phyloP scores from a whole-genome alignment of 1,140 invertebrate species.

The Oryzaephilus surinamensis region DNA sequence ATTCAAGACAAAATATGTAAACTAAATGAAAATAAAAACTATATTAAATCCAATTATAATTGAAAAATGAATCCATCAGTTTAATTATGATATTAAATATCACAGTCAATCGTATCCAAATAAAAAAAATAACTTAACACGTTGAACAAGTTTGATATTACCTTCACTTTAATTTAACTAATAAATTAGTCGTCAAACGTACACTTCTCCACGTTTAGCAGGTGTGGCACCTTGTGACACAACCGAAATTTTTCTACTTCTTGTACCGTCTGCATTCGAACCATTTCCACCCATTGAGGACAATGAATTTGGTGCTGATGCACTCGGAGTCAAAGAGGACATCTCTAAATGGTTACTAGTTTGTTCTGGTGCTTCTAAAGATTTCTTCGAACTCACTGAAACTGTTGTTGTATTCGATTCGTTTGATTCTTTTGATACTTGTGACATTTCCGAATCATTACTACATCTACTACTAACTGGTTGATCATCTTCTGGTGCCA shows the following conservation, averaged over 20 bases:
- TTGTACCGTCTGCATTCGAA: conserved; percentile 13
- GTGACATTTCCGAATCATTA: conserved; percentile 21
- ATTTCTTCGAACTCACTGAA: conserved; percentile 20
- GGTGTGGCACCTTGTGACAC: conserved; percentile 34
- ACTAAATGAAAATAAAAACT: no score
- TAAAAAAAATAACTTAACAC: no score
- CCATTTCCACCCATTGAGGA: conserved; percentile 34
- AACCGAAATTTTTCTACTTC: conserved; percentile 29
- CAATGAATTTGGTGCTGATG: conserved; percentile 26
- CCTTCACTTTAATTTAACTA: no score
- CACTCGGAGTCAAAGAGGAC: conserved; percentile 14
- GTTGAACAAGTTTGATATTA: no score
- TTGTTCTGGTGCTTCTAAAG: conserved; percentile 11
- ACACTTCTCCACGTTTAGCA: conserved; percentile 45
- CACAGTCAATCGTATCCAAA: no score
- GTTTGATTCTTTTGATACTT: conserved; percentile 15
- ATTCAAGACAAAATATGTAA: no score
- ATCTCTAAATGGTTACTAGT: neutral
- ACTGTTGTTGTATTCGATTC: conserved; percentile 19
- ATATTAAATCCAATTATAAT: no score
- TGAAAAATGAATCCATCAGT: no score
- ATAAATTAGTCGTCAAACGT: no score
- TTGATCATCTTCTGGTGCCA: conserved; percentile 10
- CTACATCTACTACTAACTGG: conserved; percentile 11
- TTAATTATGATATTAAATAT: no score